Conservation (phyloP, 1,140 invertebrate species). For the Lordiphosa stackelbergi region DNA sequence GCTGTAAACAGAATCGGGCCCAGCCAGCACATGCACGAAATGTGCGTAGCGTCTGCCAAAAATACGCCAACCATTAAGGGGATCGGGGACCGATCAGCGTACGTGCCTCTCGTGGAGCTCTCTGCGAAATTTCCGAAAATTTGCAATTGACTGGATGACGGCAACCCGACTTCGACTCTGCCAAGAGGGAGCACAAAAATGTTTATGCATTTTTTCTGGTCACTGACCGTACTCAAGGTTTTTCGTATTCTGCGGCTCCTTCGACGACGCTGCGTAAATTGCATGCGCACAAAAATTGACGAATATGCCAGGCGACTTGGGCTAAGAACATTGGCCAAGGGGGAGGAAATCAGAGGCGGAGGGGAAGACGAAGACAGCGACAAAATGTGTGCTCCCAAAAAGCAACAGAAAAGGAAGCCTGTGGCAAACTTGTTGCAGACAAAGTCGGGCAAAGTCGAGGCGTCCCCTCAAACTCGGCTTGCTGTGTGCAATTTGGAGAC, state of each 20-base stretch:
- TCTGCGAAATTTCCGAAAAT: conserved; percentile 67
- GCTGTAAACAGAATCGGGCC: conserved; percentile 2
- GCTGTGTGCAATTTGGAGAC: conserved; percentile 55
- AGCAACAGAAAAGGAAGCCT: conserved; percentile 30
- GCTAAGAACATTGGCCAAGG: conserved; percentile 8
- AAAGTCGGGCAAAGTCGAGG: conserved; percentile 25
- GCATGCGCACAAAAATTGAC: conserved; percentile 74
- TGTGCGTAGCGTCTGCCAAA: conserved; percentile 73
- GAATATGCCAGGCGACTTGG: conserved; percentile 66
- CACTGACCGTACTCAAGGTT: conserved; percentile 75
- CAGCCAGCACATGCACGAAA: conserved; percentile 49
- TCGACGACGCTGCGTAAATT: conserved; percentile 61
- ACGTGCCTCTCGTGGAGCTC: conserved; percentile 35
- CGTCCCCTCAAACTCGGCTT: conserved; percentile 6
- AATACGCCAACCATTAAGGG: conserved; percentile 65
- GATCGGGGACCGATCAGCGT: conserved; percentile 24
- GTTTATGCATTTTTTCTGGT: conserved; percentile 75
- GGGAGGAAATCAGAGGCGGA: conserved; percentile 5
- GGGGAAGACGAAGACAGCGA: conserved; percentile 32
- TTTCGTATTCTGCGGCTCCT: conserved; percentile 67
- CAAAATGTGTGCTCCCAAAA: conserved; percentile 57
- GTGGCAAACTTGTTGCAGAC: conserved; percentile 62
- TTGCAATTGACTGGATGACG: conserved; percentile 63
- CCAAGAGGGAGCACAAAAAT: conserved; percentile 59
- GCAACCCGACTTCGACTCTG: conserved; percentile 1